Percentiles rank a stretch among this genome's conserved stretches.
phyloP scores from a whole-genome alignment of 2,888 invertebrate genomes.

The Hydriomena furcata region DNA sequence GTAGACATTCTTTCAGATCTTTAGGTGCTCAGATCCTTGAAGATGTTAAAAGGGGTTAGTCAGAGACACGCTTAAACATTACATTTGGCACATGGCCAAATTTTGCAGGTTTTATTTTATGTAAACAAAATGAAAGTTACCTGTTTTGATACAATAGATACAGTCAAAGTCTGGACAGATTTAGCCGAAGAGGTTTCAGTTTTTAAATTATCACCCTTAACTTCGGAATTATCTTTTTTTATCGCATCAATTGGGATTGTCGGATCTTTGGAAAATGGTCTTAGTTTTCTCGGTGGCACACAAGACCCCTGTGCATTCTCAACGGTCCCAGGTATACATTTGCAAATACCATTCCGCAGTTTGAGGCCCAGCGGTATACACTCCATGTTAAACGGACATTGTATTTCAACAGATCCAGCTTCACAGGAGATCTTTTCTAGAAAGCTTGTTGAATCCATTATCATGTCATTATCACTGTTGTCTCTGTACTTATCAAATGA shows the following conservation, averaged over 20 bases:
- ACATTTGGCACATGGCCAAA: too few relatives aligned
- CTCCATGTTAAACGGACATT: constrained; percentile 87
- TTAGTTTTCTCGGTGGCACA: constrained; percentile 53
- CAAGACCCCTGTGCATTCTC: constrained; percentile 68
- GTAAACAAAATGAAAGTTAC: too few relatives aligned
- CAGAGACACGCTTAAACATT: too few relatives aligned
- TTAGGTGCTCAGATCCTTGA: too few relatives aligned
- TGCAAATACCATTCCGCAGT: constrained; percentile 87
- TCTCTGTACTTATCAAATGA: constrained; percentile 68
- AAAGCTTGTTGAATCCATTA: constrained; percentile 77
- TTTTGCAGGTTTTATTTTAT: too few relatives aligned
- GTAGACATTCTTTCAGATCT: too few relatives aligned
- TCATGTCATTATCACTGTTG: constrained; percentile 72
- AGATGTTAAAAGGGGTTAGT: too few relatives aligned
- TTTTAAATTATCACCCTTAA: constrained; percentile 53
- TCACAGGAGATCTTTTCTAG: constrained; percentile 84
- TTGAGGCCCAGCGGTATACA: constrained; percentile 84
- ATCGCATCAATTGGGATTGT: constrained; percentile 59
- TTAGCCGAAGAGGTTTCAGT: constrained; percentile 69
- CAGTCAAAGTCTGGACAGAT: constrained; percentile 86
- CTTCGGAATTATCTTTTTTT: constrained; percentile 60
- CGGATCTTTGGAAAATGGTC: constrained; percentile 72
- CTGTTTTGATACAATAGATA: constrained; percentile 90
- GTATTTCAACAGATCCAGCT: constrained; percentile 72
- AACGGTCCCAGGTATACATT: constrained; percentile 86